Percentiles rank a stretch among this genome's conserved stretches.
These are phyloP conservation scores for Sebastes iracundus DNA, from an alignment of 2,797 vertebrate species.

Conservation along the genomic window DNA sequence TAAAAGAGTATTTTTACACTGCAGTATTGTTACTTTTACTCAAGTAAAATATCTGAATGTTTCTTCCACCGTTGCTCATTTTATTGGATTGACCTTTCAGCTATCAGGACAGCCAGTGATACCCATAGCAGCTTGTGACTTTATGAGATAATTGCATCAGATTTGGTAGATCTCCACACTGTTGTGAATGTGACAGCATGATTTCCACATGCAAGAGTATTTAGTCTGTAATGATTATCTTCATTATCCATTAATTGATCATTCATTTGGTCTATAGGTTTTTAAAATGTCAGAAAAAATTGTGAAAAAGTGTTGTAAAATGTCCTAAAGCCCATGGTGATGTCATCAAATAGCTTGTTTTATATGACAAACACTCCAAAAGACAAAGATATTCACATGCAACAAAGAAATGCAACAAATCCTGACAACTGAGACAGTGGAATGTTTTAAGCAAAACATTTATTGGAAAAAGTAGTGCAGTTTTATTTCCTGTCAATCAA, in stretches of 20 bases:
- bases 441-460: background rate
- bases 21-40: too few relatives aligned
- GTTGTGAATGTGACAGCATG: too few relatives aligned
- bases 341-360: background rate
- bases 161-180: background rate
- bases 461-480: background rate
- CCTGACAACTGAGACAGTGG: background rate
- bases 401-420: background rate
- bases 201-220: background rate
- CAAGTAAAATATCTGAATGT: too few relatives aligned
- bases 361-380: background rate
- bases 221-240: background rate
- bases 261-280: background rate
- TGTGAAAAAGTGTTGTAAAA: accelerated
- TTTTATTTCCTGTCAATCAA: background rate
- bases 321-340: background rate
- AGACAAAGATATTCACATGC: background rate
- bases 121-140: background rate
- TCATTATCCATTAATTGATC: background rate
- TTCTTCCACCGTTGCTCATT: background rate
- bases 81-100: background rate
- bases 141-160: background rate
- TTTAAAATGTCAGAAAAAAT: background rate
- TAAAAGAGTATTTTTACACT: too few relatives aligned
- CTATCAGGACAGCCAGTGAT: background rate